Evolutionary conservation across 2,888 invertebrate genomes (phyloP).

Genomic region (Chromoteleia sp.): DNA sequence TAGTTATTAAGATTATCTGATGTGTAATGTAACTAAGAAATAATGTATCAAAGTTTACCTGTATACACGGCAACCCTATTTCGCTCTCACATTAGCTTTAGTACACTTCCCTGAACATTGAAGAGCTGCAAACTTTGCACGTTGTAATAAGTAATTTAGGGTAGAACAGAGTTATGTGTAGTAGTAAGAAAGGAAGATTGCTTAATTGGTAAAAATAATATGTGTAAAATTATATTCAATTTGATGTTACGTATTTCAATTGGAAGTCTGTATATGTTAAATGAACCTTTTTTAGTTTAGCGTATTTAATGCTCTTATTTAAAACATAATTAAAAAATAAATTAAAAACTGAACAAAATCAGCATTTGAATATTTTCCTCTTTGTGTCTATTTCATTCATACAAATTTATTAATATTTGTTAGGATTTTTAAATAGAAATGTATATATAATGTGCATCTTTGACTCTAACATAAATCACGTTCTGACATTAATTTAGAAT

Average conservation of each 20-base stretch:
- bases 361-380: slow-evolving; percentile 26
- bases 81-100: slow-evolving; percentile 81
- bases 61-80: slow-evolving; percentile 81
- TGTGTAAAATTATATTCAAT: too few species aligned
- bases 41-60: slow-evolving; percentile 81
- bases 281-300: too few species aligned
- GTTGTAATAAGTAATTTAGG: slow-evolving; percentile 67
- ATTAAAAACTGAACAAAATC: too few species aligned
- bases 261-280: too few species aligned
- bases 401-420: too few species aligned
- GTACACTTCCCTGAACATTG: slow-evolving; percentile 82
- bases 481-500: too few species aligned
- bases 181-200: slow-evolving; percentile 5
- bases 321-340: too few species aligned
- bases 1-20: slow-evolving; percentile 70
- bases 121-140: slow-evolving; percentile 73
- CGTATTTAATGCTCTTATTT: too few species aligned
- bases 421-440: slow-evolving; percentile 5
- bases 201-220: slow-evolving; percentile 25
- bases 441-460: slow-evolving; percentile 12
- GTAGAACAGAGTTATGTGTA: slow-evolving; percentile 46
- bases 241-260: too few species aligned
- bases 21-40: slow-evolving; percentile 72
- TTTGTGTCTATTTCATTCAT: too few species aligned
- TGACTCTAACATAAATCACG: too few species aligned